Evolutionary conservation across 30 jellyfish, hydroid and myxozoan genomes (phyloP), one percentile per base, ranked within the genome.

Genomic region (Cassiopea xamachana): DNA sequence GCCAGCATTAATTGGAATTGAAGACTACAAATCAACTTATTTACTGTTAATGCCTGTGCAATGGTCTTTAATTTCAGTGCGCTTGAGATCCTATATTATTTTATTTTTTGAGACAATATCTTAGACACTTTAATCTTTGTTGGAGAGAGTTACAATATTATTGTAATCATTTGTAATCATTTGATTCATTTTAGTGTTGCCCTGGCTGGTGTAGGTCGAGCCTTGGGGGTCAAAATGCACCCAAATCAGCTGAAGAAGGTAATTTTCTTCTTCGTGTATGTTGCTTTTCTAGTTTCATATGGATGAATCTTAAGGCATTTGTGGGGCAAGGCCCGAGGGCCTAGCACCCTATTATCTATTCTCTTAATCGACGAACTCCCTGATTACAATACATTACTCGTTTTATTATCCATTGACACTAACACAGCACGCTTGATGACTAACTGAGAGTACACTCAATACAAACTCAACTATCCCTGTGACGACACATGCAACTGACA

Each of bases 161-260:
- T 55, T 55, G 64, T 10, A 55, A 6, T 6, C 64, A 55, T 3
- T 55, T 55, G 64, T 55, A 55, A 55, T 3, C 12, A 6, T 10
- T 55, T 55, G 64, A 7, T 71, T 71, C 51, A 46, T 73, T 78
- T 43, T 50, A 90, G 97, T 90, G 97, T 48, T 90, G 97, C 58
- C 97, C 97, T 73, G 97, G 97, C 46, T 90, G 97, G 97, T 92
- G 86, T 46, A 90, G 79, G 62, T 81, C 97, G 48, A 58, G 68
- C 73, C 18, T 90, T 69, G 97, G 97, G 17, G 97, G 97, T 7
- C 73, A 77, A 61, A 48, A 67, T 72, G 97, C 97, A 14, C 89
- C 92, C 19, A 81, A 78, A 46, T 51, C 97, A 1, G 92, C 89
- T 15, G 93, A 82, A 58, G 78, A 60, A 81, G 97, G 97, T 90